phyloP scores from a whole-genome alignment of 2,797 vertebrate genomes.

The Fratercula arctica region DNA sequence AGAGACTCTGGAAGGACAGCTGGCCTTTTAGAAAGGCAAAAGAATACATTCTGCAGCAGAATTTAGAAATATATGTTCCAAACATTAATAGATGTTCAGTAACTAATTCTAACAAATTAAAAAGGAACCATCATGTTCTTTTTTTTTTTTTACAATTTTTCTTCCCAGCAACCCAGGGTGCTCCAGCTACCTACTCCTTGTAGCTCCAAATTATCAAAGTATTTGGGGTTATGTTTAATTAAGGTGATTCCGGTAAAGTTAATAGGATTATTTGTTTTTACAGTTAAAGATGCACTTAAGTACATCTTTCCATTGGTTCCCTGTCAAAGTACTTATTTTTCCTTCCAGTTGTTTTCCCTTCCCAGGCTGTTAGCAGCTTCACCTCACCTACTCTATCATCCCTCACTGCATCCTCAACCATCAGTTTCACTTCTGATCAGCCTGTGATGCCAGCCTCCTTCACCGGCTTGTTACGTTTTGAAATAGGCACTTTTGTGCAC shows the following conservation, averaged over 20 bases:
- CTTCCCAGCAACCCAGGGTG: not conserved
- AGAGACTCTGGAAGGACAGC: constrained; percentile 6
- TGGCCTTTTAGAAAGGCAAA: constrained; percentile 36
- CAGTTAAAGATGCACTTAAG: not conserved
- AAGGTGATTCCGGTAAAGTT: not conserved
- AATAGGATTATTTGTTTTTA: not conserved
- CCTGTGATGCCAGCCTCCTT: not conserved
- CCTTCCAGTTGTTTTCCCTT: not conserved
- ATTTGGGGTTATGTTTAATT: not conserved
- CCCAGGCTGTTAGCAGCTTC: not conserved
- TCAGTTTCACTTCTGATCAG: not conserved
- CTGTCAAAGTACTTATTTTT: not conserved
- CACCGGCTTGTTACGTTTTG: not conserved
- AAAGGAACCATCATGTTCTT: not conserved
- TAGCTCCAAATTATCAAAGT: not conserved
- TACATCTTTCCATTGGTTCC: not conserved
- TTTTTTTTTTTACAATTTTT: not conserved
- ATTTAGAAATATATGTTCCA: constrained; percentile 38
- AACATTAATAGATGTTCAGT: not conserved
- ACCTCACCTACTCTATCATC: not conserved
- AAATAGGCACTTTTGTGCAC: not conserved
- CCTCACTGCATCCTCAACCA: not conserved
- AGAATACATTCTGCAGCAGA: not conserved
- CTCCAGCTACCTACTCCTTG: not conserved
- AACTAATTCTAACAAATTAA: not conserved